Conservation (phyloP, 2,797 vertebrate genomes). For the Euphonia xanthogaster region DNA sequence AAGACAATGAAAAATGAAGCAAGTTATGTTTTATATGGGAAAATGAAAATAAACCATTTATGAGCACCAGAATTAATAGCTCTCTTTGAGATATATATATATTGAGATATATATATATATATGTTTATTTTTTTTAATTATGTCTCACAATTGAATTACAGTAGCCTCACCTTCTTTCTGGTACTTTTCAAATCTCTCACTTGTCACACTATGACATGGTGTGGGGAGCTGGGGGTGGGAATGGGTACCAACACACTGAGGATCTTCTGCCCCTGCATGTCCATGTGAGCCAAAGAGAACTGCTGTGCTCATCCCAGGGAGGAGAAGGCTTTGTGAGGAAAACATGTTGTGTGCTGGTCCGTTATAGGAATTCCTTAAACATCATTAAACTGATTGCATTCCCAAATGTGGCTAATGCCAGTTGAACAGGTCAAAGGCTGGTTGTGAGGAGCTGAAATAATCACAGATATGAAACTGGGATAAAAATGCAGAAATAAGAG, state of each 20-base stretch:
- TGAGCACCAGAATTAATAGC: background rate
- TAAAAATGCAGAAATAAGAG: background rate
- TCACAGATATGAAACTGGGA: background rate
- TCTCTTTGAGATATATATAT: background rate
- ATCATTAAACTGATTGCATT: background rate
- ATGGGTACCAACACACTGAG: background rate
- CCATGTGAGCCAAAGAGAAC: background rate
- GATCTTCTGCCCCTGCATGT: background rate
- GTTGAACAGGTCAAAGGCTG: background rate
- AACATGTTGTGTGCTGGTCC: background rate
- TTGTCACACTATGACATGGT: background rate
- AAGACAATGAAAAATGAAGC: background rate
- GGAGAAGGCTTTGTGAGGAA: background rate
- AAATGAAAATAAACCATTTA: background rate
- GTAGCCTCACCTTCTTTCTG: background rate
- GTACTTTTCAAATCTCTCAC: background rate
- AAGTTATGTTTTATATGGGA: background rate
- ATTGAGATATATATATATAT: too few relatives aligned
- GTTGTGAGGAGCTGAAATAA: background rate
- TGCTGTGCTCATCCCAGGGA: background rate
- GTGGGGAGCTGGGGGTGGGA: background rate
- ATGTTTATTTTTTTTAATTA: too few relatives aligned
- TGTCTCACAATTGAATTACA: background rate
- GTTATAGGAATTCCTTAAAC: background rate
- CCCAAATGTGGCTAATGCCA: background rate